Evolutionary conservation across 1,140 invertebrate species (phyloP), one percentile per base, ranked within the genome.

Genomic region (Leucophenga varia): DNA sequence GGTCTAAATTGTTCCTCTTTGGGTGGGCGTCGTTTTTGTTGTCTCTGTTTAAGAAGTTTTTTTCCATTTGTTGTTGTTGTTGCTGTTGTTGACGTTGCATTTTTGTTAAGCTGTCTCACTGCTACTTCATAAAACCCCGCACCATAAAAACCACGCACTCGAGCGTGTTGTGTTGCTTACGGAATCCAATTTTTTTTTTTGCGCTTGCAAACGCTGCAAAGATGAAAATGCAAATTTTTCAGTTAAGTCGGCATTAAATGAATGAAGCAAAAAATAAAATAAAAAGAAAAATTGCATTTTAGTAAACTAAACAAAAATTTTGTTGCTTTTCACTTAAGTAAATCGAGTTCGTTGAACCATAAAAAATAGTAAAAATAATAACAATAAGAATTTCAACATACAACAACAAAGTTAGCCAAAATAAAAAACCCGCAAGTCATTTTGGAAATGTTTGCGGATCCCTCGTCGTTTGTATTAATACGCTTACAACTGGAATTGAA

Each of bases 191-290:
- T 25, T 25, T 10, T 25, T 25, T 10, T 5, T 25, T 25, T 10
- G 22, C 10, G 5, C 10, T 25, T 25, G 22, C 22, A 5, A 6
- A 6, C 22, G 22, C 22, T 25, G 22, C 22, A 51, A 61, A 61
- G 61, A 67, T 65, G 59, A 53, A 68, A 63, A 67, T 67, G 63
- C 63, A 63, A 67, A 63, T 68, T 59, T 34, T 34, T 63, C 22
- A 25, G 22, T 25, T 25, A 25, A 25, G 22, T 25, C 64, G 68
- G 63, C 50, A 67, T 57, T 52, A 46, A 45, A 43, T 36, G 54
- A 36, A 43, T 16, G 8, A 49, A 37, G 43, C 55, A 17, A 53
- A 28, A 18, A 42, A 54, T 48, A 48, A 12, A 49, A 31, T 19
- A 35, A 19, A 28, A 58, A 52, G 55, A 48, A 47, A 5, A 25